phyloP scores from a whole-genome alignment of 1,140 invertebrate species.

The Papilio xuthus region DNA sequence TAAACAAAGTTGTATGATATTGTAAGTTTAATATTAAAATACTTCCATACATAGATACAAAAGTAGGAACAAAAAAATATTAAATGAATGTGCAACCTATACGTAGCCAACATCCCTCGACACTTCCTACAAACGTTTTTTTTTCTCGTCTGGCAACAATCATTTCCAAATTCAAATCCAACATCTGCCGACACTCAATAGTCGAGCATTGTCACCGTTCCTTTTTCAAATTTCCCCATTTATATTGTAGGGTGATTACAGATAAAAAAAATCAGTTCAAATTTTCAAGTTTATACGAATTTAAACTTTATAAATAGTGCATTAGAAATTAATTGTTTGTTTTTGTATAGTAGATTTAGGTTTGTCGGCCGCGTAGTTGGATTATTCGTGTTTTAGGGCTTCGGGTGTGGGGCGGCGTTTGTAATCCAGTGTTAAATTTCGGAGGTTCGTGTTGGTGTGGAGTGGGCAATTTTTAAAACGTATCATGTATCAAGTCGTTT shows the following conservation, averaged over 20 bases:
- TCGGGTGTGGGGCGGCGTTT: constrained; percentile 43
- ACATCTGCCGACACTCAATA: constrained; percentile 77
- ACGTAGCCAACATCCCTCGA: constrained; percentile 17
- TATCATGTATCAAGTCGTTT: constrained; percentile 35
- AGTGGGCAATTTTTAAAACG: constrained; percentile 36
- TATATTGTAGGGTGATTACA: constrained; percentile 46
- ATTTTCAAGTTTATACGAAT: background rate
- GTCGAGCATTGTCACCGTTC: constrained; percentile 67
- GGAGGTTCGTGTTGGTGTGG: constrained; percentile 32
- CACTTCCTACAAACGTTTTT: constrained; percentile 55
- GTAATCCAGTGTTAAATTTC: constrained; percentile 45
- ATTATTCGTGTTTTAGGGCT: constrained; percentile 43
- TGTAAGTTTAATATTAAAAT: too few relatives aligned
- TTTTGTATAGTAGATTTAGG: background rate
- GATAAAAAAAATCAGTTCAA: background rate
- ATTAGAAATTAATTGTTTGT: background rate
- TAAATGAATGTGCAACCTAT: constrained; percentile 4
- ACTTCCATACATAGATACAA: background rate
- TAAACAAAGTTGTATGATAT: too few relatives aligned
- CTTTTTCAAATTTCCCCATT: constrained; percentile 67
- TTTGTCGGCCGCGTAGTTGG: constrained; percentile 39
- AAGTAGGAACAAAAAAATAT: background rate
- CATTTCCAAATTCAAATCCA: constrained; percentile 66
- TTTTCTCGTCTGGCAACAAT: constrained; percentile 64
- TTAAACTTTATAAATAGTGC: background rate